phyloP scores from a whole-genome alignment of 2,797 vertebrate genomes.

The Liparis tanakae region DNA sequence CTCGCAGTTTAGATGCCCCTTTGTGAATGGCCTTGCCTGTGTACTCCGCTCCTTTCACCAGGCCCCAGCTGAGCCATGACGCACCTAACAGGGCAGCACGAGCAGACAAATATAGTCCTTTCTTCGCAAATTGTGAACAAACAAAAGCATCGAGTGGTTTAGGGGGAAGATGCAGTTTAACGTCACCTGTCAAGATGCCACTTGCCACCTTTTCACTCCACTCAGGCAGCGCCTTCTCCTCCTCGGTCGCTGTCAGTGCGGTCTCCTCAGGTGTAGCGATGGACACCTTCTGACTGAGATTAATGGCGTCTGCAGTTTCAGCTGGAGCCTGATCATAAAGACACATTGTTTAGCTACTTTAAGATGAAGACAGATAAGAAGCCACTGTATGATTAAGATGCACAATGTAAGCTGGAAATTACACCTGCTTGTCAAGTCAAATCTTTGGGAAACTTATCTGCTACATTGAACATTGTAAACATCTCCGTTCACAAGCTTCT shows the following conservation, averaged over 20 bases:
- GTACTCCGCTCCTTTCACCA: slow-evolving; percentile 95
- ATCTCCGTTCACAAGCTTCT: slow-evolving; percentile 27
- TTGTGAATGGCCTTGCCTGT: slow-evolving; percentile 96
- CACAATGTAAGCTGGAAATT: slow-evolving; percentile 4
- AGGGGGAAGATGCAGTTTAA: neutral
- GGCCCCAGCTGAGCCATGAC: slow-evolving; percentile 97
- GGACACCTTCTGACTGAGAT: slow-evolving; percentile 90
- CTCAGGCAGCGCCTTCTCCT: slow-evolving; percentile 86
- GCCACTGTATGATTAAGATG: slow-evolving; percentile 2
- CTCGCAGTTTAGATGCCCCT: slow-evolving; percentile 94
- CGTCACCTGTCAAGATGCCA: slow-evolving; percentile 94
- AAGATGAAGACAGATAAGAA: neutral
- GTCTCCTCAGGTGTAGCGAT: slow-evolving; percentile 66
- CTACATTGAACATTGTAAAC: slow-evolving; percentile 23
- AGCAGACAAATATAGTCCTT: slow-evolving; percentile 2
- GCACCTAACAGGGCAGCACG: slow-evolving; percentile 83
- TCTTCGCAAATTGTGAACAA: neutral
- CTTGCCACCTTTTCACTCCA: slow-evolving; percentile 97
- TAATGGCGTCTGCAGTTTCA: slow-evolving; percentile 84
- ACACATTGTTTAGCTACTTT: slow-evolving; percentile 60
- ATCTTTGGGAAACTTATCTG: slow-evolving; percentile 10
- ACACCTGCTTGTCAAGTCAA: slow-evolving; percentile 14
- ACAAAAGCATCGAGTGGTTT: neutral
- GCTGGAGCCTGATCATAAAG: slow-evolving; percentile 82
- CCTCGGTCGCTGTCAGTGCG: slow-evolving; percentile 65